Percentiles rank a stretch among this genome's conserved stretches.
Conservation (phyloP, 2,888 invertebrate species). For the Lithophane leautieri region DNA sequence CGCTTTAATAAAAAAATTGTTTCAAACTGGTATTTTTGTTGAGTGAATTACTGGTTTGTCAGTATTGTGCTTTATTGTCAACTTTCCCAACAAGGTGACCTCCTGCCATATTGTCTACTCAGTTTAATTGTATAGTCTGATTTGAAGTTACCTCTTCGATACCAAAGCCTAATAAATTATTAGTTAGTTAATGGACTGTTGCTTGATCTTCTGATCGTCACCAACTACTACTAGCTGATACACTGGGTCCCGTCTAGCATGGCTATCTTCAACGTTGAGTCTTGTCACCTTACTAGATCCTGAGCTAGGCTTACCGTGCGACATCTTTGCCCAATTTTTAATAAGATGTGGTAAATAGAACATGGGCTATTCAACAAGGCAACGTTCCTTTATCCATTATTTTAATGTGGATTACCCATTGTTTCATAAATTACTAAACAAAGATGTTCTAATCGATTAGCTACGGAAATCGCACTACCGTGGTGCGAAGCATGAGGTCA, state of each 20-base stretch:
- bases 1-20: constrained; percentile 8
- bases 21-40: constrained; percentile 20
- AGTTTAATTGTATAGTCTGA: constrained; percentile 5
- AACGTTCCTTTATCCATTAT: neutral
- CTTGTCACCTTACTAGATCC: neutral
- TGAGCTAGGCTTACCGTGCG: neutral
- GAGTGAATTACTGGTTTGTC: constrained; percentile 19
- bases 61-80: constrained; percentile 2
- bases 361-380: neutral
- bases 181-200: neutral
- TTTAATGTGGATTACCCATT: constrained; percentile 24
- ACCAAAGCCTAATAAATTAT: neutral
- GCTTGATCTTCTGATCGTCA: neutral
- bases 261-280: neutral
- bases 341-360: neutral
- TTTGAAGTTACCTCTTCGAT: neutral
- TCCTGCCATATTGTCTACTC: neutral
- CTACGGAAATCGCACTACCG: constrained; percentile 42
- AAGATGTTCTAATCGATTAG: constrained; percentile 42
- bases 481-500: constrained; percentile 63
- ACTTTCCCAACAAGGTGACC: constrained; percentile 19
- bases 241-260: neutral
- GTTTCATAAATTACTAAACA: constrained; percentile 35
- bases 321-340: neutral
- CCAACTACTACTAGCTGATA: neutral